Conservation (phyloP, 2,888 invertebrate species). For the Halictus ligatus region DNA sequence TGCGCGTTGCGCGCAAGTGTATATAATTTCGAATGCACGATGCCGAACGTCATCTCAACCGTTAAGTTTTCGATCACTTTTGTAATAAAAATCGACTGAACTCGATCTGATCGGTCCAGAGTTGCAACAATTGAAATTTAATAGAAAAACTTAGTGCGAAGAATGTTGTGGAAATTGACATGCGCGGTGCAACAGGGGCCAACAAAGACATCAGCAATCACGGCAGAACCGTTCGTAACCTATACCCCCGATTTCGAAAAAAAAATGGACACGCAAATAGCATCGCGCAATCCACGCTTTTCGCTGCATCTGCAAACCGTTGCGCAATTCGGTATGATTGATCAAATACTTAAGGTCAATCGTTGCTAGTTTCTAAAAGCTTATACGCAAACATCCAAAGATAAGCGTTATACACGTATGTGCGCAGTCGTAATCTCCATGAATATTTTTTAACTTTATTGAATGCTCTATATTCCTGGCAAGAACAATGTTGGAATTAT, state of each 20-base stretch:
- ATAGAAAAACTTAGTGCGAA: background rate
- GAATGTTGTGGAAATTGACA: background rate
- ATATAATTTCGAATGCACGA: slow-evolving; percentile 31
- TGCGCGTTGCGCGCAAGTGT: slow-evolving; percentile 56
- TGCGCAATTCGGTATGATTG: background rate
- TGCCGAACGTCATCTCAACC: background rate
- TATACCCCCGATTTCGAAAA: background rate
- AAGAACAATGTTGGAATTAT: background rate
- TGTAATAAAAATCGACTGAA: background rate
- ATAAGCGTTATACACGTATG: background rate
- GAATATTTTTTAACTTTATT: background rate
- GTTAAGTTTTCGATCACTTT: background rate
- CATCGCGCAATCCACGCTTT: background rate
- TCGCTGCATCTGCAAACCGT: background rate
- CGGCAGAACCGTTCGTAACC: background rate
- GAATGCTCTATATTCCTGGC: background rate
- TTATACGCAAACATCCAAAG: background rate
- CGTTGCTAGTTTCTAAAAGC: background rate
- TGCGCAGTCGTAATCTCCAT: slow-evolving; percentile 14
- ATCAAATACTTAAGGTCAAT: background rate
- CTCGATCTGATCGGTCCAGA: background rate
- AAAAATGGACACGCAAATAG: background rate
- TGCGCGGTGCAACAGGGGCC: background rate
- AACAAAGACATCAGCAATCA: background rate
- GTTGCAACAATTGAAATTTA: background rate